A percentile compares a stretch with the other conserved stretches of the same genome.
phyloP scores from a whole-genome alignment of 1,140 invertebrate genomes.

The Brachionus plicatilis region DNA sequence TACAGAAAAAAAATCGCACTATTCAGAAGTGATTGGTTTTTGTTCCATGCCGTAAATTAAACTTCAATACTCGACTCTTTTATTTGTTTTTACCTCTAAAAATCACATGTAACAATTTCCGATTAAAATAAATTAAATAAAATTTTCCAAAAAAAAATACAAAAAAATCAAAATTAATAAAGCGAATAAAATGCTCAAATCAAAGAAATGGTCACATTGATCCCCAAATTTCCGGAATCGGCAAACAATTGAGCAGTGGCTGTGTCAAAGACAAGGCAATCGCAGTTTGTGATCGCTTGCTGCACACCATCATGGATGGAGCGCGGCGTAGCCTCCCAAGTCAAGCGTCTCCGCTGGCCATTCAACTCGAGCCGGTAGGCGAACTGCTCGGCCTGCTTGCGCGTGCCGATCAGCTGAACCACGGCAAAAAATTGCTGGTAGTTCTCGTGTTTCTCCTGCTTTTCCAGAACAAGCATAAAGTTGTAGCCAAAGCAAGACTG shows the following conservation, averaged over 20 bases:
- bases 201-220: constrained; percentile 92
- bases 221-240: constrained; percentile 97
- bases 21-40: not conserved
- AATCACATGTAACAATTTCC: not conserved
- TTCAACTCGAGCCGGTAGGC: constrained; percentile 94
- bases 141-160: not conserved
- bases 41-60: not conserved
- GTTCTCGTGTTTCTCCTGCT: constrained; percentile 72
- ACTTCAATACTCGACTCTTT: not conserved
- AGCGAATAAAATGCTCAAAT: not conserved
- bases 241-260: constrained; percentile 95
- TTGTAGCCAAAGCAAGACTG: constrained; percentile 97
- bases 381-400: constrained; percentile 98
- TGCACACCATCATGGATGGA: constrained; percentile 98
- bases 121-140: not conserved
- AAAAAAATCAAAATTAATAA: not conserved
- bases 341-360: constrained; percentile 81
- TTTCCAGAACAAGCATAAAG: constrained; percentile 98
- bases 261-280: constrained; percentile 97
- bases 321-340: constrained; percentile 96
- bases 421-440: constrained; percentile 98
- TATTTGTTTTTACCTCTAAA: not conserved
- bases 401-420: constrained; percentile 94
- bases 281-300: constrained; percentile 92
- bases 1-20: not conserved